Evolutionary conservation across 2,888 invertebrate genomes (phyloP).

Genomic region (Acronicta aceris): DNA sequence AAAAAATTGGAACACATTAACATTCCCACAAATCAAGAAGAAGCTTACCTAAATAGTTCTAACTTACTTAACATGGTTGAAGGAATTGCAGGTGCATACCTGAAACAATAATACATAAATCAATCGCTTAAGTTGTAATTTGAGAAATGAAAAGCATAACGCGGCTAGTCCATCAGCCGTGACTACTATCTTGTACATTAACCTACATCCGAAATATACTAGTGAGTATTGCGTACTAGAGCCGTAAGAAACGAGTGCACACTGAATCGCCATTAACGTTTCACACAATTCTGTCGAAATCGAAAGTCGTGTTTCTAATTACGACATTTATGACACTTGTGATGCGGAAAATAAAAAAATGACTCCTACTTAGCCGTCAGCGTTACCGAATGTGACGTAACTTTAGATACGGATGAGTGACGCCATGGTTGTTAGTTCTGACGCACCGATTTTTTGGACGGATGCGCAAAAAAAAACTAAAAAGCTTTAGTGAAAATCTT

Average conservation of each 20-base stretch:
- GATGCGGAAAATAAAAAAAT: slow-evolving; percentile 63
- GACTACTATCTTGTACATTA: slow-evolving; percentile 77
- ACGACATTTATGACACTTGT: slow-evolving; percentile 63
- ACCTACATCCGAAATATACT: slow-evolving; percentile 78
- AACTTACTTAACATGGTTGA: slow-evolving; percentile 43
- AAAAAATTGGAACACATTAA: slow-evolving; percentile 23
- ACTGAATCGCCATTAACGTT: slow-evolving; percentile 71
- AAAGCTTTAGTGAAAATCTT: slow-evolving; percentile 39
- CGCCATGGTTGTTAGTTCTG: slow-evolving; percentile 54
- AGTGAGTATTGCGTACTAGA: slow-evolving; percentile 78
- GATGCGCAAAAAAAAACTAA: slow-evolving; percentile 58
- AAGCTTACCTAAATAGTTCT: slow-evolving; percentile 19
- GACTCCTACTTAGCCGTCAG: slow-evolving; percentile 46
- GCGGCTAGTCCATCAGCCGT: slow-evolving; percentile 58
- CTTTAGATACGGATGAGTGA: slow-evolving; percentile 58
- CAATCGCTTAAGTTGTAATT: slow-evolving; percentile 52
- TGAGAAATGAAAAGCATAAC: slow-evolving; percentile 40
- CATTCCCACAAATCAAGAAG: slow-evolving; percentile 44
- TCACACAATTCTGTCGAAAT: slow-evolving; percentile 81
- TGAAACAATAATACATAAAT: slow-evolving; percentile 69
- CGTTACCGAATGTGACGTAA: slow-evolving; percentile 60
- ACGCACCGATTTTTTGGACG: slow-evolving; percentile 34
- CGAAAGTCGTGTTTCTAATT: slow-evolving; percentile 73
- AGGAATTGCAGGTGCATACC: slow-evolving; percentile 62
- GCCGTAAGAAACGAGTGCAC: slow-evolving; percentile 77